These are phyloP conservation scores for Lycia hirtaria DNA, from an alignment of 2,888 invertebrate genomes.

Conservation along the genomic window DNA sequence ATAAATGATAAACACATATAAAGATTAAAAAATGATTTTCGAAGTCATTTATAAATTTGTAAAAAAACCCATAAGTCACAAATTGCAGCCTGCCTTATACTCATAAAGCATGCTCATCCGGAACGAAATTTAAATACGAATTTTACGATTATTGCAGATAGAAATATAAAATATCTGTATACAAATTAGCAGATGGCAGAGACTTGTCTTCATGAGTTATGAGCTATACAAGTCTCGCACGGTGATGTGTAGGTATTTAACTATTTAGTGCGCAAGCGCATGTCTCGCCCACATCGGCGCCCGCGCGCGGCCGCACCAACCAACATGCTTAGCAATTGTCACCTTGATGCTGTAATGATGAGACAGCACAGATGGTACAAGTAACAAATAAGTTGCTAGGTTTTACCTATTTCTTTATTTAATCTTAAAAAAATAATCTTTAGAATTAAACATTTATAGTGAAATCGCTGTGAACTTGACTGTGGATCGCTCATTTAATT, in stretches of 20 bases:
- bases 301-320: conserved; percentile 46
- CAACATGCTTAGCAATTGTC: conserved; percentile 52
- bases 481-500: no score
- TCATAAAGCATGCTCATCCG: not conserved
- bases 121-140: not conserved
- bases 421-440: no score
- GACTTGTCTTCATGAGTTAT: conserved; percentile 26
- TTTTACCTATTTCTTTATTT: no score
- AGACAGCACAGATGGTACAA: conserved; percentile 7
- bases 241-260: conserved; percentile 13
- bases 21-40: no score
- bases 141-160: conserved; percentile 7
- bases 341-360: conserved; percentile 29
- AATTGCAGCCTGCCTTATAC: not conserved
- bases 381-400: no score
- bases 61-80: no score
- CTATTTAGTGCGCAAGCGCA: conserved; percentile 31
- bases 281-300: conserved; percentile 55
- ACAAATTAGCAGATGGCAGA: conserved; percentile 2
- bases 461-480: no score
- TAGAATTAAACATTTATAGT: no score
- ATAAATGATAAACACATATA: no score
- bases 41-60: no score
- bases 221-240: conserved; percentile 30
- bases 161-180: conserved; percentile 2